A percentile compares a stretch with the other conserved stretches of the same genome.
phyloP scores from a whole-genome alignment of 2,113 vertebrate genomes.

The Otis tarda region DNA sequence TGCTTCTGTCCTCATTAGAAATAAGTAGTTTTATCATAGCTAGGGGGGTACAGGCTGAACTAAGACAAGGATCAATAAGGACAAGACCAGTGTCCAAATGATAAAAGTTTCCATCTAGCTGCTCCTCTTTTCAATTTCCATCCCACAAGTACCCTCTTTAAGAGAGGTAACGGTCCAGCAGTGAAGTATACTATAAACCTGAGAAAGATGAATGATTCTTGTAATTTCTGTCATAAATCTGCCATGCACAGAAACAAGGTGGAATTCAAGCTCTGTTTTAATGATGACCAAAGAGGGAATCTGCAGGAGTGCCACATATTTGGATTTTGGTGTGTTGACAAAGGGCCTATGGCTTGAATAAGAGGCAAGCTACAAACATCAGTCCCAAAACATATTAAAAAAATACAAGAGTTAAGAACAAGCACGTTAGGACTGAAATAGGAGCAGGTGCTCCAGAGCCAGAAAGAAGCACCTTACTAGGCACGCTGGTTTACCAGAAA shows the following conservation, averaged over 20 bases:
- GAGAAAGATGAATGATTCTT: constrained; percentile 49
- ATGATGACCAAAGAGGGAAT: background rate
- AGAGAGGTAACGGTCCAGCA: background rate
- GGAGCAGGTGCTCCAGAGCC: background rate
- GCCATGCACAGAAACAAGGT: background rate
- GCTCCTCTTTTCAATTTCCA: constrained; percentile 7
- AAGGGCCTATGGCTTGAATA: background rate
- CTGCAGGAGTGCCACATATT: background rate
- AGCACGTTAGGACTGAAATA: background rate
- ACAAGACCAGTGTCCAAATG: background rate
- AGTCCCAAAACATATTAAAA: background rate
- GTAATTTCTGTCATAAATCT: constrained; percentile 50
- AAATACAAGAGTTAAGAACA: background rate
- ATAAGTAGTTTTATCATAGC: background rate
- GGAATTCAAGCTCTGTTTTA: background rate
- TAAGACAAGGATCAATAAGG: background rate
- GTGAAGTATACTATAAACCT: background rate
- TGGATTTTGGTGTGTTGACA: background rate
- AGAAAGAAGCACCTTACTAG: background rate
- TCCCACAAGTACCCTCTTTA: background rate
- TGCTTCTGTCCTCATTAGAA: background rate
- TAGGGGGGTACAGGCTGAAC: background rate
- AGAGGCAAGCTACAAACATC: background rate
- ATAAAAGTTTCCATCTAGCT: constrained; percentile 21
- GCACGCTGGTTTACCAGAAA: background rate